Evolutionary conservation across 2,113 vertebrate species (phyloP).

Genomic region (Dascyllus trimaculatus): DNA sequence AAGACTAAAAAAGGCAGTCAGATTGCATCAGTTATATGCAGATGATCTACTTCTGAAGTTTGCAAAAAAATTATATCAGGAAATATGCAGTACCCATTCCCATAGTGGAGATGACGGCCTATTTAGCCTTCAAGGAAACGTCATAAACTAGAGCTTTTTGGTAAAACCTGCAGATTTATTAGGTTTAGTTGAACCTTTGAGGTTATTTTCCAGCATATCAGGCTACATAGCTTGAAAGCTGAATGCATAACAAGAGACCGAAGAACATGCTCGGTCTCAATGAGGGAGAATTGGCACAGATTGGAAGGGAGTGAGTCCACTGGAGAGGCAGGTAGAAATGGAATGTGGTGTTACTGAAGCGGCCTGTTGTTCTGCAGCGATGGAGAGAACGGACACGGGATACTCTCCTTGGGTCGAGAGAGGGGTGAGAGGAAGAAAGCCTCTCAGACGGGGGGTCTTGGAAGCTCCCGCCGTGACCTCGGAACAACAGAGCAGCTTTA

Average conservation of each 20-base stretch:
- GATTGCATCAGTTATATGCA: too few relatives aligned
- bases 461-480: slow-evolving; percentile 38
- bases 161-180: too few relatives aligned
- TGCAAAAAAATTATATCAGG: too few relatives aligned
- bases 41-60: too few relatives aligned
- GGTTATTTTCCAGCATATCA: neutral
- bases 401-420: slow-evolving; percentile 51
- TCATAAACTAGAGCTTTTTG: too few relatives aligned
- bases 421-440: slow-evolving; percentile 44
- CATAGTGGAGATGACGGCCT: too few relatives aligned
- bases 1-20: too few relatives aligned
- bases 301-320: neutral
- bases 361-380: slow-evolving; percentile 41
- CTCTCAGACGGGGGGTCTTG: slow-evolving; percentile 39
- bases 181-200: too few relatives aligned
- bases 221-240: neutral
- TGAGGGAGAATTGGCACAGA: neutral
- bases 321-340: slow-evolving; percentile 6
- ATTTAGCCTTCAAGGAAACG: too few relatives aligned
- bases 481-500: slow-evolving; percentile 40
- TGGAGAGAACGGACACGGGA: slow-evolving; percentile 53
- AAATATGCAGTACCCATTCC: too few relatives aligned
- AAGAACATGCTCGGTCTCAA: neutral
- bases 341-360: slow-evolving; percentile 37
- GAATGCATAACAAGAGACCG: neutral